A percentile compares a stretch with the other conserved stretches of the same genome.
Conservation (phyloP, 2,888 invertebrate species). For the Oscheius sp. region DNA sequence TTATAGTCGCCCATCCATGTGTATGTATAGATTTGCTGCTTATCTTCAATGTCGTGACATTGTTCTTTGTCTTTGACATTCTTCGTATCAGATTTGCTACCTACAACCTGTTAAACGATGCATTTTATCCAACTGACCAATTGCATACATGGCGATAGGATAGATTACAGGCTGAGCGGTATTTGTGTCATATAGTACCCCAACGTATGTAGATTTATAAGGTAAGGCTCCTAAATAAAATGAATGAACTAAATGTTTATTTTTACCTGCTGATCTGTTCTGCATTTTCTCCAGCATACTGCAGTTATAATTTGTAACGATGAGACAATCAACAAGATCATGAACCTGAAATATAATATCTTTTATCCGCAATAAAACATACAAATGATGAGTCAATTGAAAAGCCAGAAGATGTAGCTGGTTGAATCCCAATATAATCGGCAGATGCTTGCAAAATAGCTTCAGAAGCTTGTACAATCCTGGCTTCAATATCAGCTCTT, state of each 20-base stretch:
- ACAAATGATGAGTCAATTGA: conserved; percentile 51
- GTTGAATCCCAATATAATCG: conserved; percentile 35
- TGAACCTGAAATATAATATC: conserved; percentile 28
- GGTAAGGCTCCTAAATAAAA: background rate
- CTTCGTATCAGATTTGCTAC: conserved; percentile 40
- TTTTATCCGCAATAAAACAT: background rate
- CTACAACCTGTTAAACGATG: background rate
- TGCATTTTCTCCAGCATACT: background rate
- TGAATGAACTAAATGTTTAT: background rate
- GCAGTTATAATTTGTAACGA: conserved; percentile 22
- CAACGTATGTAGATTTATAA: conserved; percentile 20
- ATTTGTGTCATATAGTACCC: background rate
- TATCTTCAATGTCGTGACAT: conserved; percentile 42
- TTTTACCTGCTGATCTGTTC: background rate
- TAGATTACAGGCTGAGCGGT: background rate
- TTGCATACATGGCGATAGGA: conserved; percentile 1
- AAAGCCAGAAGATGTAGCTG: background rate
- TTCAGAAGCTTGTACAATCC: conserved; percentile 37
- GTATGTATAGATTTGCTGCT: conserved; percentile 57
- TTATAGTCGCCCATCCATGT: conserved; percentile 58
- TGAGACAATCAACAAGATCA: conserved; percentile 50
- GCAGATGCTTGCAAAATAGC: conserved; percentile 41
- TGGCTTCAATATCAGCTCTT: conserved; percentile 32
- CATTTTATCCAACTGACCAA: background rate
- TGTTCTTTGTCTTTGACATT: conserved; percentile 45